Evolutionary conservation across 2,888 invertebrate genomes (phyloP), one percentile per base, ranked within the genome.

Genomic region (Andrena minutula): DNA sequence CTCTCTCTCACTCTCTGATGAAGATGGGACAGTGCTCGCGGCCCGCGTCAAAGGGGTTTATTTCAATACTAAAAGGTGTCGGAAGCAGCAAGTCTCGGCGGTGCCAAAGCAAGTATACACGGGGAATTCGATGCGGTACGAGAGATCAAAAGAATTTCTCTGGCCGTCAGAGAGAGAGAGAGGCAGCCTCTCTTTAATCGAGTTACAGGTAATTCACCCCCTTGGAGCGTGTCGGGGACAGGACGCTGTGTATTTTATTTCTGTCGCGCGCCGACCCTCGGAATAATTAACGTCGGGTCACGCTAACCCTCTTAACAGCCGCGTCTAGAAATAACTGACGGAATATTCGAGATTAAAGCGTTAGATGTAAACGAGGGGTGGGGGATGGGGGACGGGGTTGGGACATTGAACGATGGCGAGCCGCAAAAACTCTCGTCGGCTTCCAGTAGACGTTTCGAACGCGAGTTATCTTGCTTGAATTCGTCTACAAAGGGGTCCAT

Each of bases 281-380:
- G 85, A 86, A 86, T 86, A 86, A 86, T 86, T 85, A 83, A 80
- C 85, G 79, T 68, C 63, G 76, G 71, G 68, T 75, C 85, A 76
- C 79, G 82, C 69, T 72, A 85, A 85, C 77, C 79, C 75, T 85
- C 85, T 85, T 85, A 85, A 85, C 82, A 35, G 73, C 73, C 70
- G 7, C 69, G 83, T 75, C 75, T 82, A 71, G 82, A 82, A 82
- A 85, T 85, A 82, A 74, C 85, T 76, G 75, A 72, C 76, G 85
- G 76, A 85, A 79, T 85, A 82, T 80, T 79, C 79, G 16, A 84
- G 84, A 84, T 84, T 84, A 86, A 79, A 79, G 79, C 73, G 79
- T 84, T 77, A 61, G 64, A 74, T 71, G 83, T 75, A 72, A 79
- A 74, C 73, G 79, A 66, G 64, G 64, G 64, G 74, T 64, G n/a